Evolutionary conservation across 1,140 invertebrate genomes (phyloP).

Genomic region (Eciton burchellii): DNA sequence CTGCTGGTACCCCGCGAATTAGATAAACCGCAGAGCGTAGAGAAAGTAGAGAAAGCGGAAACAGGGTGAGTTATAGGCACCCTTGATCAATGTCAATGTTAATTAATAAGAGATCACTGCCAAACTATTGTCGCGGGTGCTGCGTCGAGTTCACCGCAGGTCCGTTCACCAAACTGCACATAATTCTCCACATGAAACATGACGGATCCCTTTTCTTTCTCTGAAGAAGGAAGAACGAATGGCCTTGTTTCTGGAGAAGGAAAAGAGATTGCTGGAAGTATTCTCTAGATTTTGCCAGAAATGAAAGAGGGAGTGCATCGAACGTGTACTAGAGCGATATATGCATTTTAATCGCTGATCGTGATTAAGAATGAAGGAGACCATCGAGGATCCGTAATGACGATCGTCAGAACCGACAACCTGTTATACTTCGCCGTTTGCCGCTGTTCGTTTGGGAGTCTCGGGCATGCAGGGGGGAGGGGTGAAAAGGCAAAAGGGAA

Average conservation of each 20-base stretch:
- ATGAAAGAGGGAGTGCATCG: not conserved
- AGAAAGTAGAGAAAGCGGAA: no score
- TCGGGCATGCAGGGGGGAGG: not conserved
- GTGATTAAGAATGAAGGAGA: constrained; percentile 23
- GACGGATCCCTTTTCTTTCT: not conserved
- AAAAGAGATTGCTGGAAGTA: not conserved
- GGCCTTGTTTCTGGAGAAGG: not conserved
- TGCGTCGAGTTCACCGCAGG: not conserved
- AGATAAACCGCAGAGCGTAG: not conserved
- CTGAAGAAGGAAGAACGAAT: not conserved
- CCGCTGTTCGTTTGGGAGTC: constrained; percentile 33
- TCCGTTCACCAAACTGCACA: not conserved
- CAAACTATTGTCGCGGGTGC: constrained; percentile 3
- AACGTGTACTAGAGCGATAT: not conserved
- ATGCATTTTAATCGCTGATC: not conserved
- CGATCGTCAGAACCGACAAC: constrained; percentile 74
- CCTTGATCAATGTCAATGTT: constrained; percentile 6
- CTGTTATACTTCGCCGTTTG: constrained; percentile 78
- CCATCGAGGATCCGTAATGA: constrained; percentile 61
- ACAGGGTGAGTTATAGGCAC: no score
- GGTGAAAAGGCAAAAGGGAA: not conserved
- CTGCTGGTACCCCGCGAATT: not conserved
- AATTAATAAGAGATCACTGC: constrained; percentile 40
- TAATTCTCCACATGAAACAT: not conserved
- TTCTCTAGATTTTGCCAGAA: not conserved